Evolutionary conservation across 2,797 vertebrate species (phyloP).

Genomic region (Alcedo quadribrachys): DNA sequence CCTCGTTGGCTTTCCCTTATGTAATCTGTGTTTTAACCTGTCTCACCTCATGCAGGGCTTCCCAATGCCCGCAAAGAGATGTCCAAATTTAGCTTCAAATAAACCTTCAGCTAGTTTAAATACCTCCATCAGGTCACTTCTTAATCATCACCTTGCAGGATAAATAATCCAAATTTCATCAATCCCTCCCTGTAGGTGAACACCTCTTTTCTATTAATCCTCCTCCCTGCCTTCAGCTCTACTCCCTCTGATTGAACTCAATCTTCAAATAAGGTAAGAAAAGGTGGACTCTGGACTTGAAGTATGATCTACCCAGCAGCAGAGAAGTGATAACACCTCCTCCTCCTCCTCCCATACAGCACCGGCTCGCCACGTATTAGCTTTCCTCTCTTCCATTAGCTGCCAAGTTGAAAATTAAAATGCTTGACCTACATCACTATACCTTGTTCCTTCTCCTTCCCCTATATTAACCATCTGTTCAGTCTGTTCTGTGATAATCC

Average conservation of each 20-base stretch:
- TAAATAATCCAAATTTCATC: conserved; percentile 44
- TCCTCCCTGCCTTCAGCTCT: background rate
- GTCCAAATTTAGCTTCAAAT: conserved; percentile 24
- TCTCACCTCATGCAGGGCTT: background rate
- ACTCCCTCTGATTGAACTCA: background rate
- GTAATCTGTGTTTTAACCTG: background rate
- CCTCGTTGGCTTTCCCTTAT: background rate
- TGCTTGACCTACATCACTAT: background rate
- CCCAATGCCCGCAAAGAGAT: background rate
- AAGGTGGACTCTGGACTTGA: conserved; percentile 20
- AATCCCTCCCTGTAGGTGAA: background rate
- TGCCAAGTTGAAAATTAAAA: conserved; percentile 6
- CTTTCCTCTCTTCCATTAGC: conserved; percentile 1
- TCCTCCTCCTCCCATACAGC: background rate
- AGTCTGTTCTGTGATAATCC: background rate
- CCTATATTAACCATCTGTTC: rapidly evolving
- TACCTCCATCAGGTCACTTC: background rate
- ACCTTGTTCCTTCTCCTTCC: background rate
- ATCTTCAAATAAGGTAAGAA: conserved; percentile 15
- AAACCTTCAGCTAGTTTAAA: conserved; percentile 14
- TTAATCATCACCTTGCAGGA: background rate
- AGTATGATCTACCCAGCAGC: background rate
- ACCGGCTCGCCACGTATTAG: background rate
- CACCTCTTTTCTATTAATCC: conserved; percentile 8
- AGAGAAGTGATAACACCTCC: background rate